Base-by-base conservation (phyloP, 2,113 vertebrate species). In the Archilochus colubris region DNA sequence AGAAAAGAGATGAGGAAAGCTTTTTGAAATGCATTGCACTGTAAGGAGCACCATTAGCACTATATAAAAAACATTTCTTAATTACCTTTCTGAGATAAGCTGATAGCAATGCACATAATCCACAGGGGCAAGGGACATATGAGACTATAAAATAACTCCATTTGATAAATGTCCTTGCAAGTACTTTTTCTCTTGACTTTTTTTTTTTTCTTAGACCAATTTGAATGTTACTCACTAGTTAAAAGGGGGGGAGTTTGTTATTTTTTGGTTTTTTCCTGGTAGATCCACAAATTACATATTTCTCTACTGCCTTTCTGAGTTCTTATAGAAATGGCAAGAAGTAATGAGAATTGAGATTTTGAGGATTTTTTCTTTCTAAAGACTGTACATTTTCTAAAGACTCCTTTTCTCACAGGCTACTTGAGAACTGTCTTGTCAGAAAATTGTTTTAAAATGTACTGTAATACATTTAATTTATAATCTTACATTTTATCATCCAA, bases 51-150 rank as follows among this genome's bases (percentile, higher is more conserved):
- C 68, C 68, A 83, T 87, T 91, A 86, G 27, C n/a, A 72, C 46
- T 76, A 21, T 82, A 82, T n/a, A 94, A 96, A 95, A 89, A 25
- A 72, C 53, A 76, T 88, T 94, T 91, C 67, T 90, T 94, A 96
- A 95, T 93, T 95, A 89, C 81, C 25, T 94, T 57, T 77, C 55
- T 94, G 66, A 86, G 63, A 58, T 75, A 62, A 95, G 36, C 36
- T 80, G 61, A 44, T 73, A 88, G 69, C 24, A 67, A 58, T 78
- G 58, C 70, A 85, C 61, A 97, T 53, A 93, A 94, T 81, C 78
- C 86, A 66, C 73, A 74, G 48, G 53, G 67, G 64, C 51, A 76
- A 91, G 76, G 43, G 55, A 80, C 30, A 40, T 38, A 55, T 28
- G 43, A 91, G 54, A 72, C 28, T 83, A 14, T 70, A 61, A 86